Conservation (phyloP, 2,113 vertebrate species). For the Catharus minimus region DNA sequence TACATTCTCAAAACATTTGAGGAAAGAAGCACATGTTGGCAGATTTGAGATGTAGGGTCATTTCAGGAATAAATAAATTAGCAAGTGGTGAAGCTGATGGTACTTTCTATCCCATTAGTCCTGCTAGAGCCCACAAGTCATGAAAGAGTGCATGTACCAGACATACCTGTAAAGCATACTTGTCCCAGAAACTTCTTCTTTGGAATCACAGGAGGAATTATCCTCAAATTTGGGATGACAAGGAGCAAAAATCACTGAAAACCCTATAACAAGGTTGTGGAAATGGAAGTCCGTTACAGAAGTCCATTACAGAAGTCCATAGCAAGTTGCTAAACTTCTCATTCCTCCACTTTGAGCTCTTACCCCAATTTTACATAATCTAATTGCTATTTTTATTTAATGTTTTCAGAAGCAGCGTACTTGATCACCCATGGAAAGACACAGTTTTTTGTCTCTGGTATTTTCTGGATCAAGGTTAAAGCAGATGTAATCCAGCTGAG, state of each 20-base stretch:
- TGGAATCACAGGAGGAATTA: not conserved
- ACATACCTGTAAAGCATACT: not conserved
- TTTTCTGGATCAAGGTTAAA: not conserved
- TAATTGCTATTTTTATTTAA: not conserved
- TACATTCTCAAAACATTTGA: not conserved
- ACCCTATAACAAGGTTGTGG: not conserved
- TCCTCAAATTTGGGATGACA: not conserved
- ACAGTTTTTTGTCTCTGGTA: not conserved
- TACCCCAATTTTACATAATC: not conserved
- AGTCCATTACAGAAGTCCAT: fast-evolving
- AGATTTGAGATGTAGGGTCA: not conserved
- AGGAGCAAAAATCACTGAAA: not conserved
- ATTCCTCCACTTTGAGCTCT: not conserved
- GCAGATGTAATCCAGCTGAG: not conserved
- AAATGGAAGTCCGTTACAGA: not conserved
- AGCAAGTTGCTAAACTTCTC: not conserved
- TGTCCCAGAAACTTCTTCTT: not conserved
- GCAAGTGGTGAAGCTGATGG: not conserved
- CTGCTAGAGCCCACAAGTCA: not conserved
- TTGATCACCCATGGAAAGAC: not conserved
- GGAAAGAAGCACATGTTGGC: not conserved
- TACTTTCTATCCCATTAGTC: not conserved
- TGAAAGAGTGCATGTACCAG: not conserved
- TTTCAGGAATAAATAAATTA: not conserved
- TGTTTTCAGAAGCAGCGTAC: not conserved